Conservation (phyloP, 2,113 vertebrate genomes). For the Paramormyrops kingsleyae region DNA sequence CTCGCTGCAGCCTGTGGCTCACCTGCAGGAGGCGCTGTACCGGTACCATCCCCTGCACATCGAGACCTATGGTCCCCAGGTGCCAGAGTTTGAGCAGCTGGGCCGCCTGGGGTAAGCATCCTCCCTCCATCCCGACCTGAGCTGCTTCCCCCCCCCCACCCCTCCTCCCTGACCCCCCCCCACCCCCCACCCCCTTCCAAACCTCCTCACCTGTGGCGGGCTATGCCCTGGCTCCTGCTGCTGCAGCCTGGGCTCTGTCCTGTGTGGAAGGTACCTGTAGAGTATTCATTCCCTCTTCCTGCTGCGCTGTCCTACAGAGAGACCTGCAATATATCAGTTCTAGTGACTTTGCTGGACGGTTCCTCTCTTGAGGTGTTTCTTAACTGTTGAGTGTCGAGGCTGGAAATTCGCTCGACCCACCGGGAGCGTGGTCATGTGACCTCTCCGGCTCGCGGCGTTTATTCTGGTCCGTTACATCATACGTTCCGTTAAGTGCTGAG, state of each 20-base stretch:
- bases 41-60: conserved; percentile 74
- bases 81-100: conserved; percentile 78
- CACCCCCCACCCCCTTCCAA: background rate
- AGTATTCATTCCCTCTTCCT: background rate
- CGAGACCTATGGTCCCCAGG: conserved; percentile 74
- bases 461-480: conserved; percentile 46
- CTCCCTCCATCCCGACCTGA: conserved; percentile 29
- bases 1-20: conserved; percentile 73
- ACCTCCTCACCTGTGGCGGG: background rate
- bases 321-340: background rate
- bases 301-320: background rate
- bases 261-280: background rate
- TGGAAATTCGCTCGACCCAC: background rate
- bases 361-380: background rate
- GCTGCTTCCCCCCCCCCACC: background rate
- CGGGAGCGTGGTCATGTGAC: background rate
- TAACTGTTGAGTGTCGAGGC: background rate
- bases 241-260: background rate
- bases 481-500: conserved; percentile 59
- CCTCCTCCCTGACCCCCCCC: background rate
- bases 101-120: conserved; percentile 76
- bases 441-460: background rate
- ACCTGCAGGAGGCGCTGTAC: conserved; percentile 77
- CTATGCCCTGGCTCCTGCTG: background rate
- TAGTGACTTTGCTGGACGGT: background rate